phyloP scores from a whole-genome alignment of 2,113 vertebrate species.

The Dicrurus megarhynchus region DNA sequence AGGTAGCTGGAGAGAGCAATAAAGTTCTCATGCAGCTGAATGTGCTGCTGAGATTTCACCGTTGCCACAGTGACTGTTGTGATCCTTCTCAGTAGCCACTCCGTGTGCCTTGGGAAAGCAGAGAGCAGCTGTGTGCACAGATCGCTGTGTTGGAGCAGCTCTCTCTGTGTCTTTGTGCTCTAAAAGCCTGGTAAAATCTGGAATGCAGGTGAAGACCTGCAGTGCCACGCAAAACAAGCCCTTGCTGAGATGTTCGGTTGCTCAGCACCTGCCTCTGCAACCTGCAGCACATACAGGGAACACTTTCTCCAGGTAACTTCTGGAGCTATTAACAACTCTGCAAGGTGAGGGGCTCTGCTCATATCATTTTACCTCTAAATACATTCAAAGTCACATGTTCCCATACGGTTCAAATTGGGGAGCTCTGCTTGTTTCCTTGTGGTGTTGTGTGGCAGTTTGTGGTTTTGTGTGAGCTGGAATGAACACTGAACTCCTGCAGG shows the following conservation, averaged over 20 bases:
- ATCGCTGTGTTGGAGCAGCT: neutral
- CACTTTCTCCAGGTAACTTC: neutral
- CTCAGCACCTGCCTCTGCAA: neutral
- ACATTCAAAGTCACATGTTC: neutral
- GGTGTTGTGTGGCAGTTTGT: neutral
- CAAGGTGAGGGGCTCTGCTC: neutral
- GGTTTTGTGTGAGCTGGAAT: neutral
- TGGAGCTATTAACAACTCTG: neutral
- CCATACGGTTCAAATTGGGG: fast-evolving
- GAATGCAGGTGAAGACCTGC: neutral
- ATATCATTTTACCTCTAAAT: neutral
- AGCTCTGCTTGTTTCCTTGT: neutral
- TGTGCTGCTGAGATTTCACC: neutral
- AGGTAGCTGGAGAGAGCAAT: neutral
- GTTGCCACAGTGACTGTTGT: slow-evolving; percentile 55
- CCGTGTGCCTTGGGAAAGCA: neutral
- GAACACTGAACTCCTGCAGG: neutral
- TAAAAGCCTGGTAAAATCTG: neutral
- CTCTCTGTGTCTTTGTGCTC: neutral
- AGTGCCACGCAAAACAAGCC: neutral
- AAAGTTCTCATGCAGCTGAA: neutral
- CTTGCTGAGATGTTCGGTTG: neutral
- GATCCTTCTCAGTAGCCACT: neutral
- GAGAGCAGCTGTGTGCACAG: neutral
- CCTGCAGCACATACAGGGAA: neutral